Base-by-base conservation (phyloP, 2,888 invertebrate genomes). In the Sarcophaga rosellei region DNA sequence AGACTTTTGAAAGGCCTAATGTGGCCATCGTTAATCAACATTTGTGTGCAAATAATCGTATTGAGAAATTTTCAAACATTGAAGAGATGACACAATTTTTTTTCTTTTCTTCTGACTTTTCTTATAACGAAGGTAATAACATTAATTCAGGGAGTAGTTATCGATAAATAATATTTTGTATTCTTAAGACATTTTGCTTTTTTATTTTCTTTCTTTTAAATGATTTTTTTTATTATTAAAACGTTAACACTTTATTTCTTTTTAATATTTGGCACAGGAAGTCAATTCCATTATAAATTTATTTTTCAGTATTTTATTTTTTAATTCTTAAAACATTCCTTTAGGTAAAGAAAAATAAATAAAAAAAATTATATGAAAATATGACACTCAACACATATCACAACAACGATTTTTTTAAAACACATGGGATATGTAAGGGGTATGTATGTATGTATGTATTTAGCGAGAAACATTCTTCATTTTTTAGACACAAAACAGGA, bases 1-100 rank as follows among this genome's bases (percentile, higher is more conserved):
- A 98, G 94, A 98, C 98, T 95, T 98, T 98, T 93, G 98, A 98
- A 92, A 98, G 96, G 95, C 98, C 98, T 95, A 98, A 95, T 94
- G 98, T 98, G 95, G 98, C 98, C 98, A 98, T 98, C 90, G 91
- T 93, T 92, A 89, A 91, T 90, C 89, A 88, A 92, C 93, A 93
- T 92, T 92, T 91, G 92, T 91, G 89, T 91, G 76, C 88, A 53
- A 66, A 81, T 74, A 80, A 65, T 75, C 65, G 79, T 70, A 70
- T 80, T 84, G 79, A 84, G 79, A 84, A 84, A 84, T 72, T 61
- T 35, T 70, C 15, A 80, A 75, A 80, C 84, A 84, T 84, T 65
- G 75, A 65, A 63, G 53, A 59, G 75, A 65, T 59, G 53, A 59
- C 20, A 17, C 15, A 21, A 45, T 47, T 5, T 45, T 45, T 66